A percentile compares a stretch with the other conserved stretches of the same genome.
Conservation (phyloP, 2,888 invertebrate genomes). For the Drosophila cognata region DNA sequence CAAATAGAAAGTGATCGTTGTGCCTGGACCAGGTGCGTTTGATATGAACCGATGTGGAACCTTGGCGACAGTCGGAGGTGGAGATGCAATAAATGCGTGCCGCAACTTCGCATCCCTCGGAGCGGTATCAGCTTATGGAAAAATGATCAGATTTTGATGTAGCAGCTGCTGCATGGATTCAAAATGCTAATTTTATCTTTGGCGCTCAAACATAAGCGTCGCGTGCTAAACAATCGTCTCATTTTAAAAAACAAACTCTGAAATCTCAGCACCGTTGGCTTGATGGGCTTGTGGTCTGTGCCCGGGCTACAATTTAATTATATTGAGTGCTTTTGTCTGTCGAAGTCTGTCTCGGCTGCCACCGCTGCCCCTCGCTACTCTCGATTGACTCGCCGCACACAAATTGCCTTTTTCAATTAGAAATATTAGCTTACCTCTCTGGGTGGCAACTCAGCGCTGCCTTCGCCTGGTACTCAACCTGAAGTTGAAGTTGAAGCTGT, state of each 20-base stretch:
- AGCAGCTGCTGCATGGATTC: conserved; percentile 45
- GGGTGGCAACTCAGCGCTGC: conserved; percentile 27
- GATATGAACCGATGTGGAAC: conserved; percentile 87
- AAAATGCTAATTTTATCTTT: conserved; percentile 66
- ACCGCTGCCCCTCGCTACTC: conserved; percentile 17
- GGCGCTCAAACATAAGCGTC: conserved; percentile 46
- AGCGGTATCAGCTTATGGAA: conserved; percentile 41
- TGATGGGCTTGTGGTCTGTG: conserved; percentile 18
- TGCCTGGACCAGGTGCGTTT: conserved; percentile 97
- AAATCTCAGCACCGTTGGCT: conserved; percentile 31
- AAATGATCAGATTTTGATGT: background rate
- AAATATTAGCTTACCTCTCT: conserved; percentile 69
- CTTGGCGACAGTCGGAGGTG: conserved; percentile 87
- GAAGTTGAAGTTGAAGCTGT: conserved; percentile 48
- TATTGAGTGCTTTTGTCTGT: conserved; percentile 78
- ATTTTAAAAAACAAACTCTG: conserved; percentile 48
- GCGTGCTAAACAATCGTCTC: conserved; percentile 51
- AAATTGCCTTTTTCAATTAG: conserved; percentile 79
- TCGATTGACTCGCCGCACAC: conserved; percentile 64
- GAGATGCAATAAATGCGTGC: conserved; percentile 96
- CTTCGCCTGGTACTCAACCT: conserved; percentile 36
- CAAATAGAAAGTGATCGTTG: conserved; percentile 93
- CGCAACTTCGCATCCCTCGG: conserved; percentile 13
- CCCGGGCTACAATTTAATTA: conserved; percentile 70
- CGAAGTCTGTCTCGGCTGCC: conserved; percentile 15